phyloP scores from a whole-genome alignment of 2,113 vertebrate species.

The Melanerpes formicivorus region DNA sequence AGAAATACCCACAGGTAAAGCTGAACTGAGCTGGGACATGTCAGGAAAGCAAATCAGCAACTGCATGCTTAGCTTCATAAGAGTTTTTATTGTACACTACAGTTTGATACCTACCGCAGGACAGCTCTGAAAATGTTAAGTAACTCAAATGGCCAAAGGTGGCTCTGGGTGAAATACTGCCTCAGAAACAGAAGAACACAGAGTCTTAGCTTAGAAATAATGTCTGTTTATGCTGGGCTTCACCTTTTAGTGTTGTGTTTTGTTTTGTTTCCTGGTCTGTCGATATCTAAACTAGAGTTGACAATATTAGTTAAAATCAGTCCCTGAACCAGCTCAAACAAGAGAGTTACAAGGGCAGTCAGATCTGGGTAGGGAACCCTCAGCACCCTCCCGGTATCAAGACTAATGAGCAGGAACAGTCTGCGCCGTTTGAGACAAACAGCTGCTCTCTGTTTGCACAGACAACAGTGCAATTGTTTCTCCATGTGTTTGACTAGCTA shows the following conservation, averaged over 20 bases:
- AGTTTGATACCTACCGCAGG: background rate
- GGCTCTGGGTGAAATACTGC: background rate
- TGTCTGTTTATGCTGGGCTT: background rate
- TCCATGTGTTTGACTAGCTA: constrained; percentile 44
- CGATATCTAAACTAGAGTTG: background rate
- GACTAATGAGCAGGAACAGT: background rate
- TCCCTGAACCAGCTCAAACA: background rate
- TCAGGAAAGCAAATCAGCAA: background rate
- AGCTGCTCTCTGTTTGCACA: constrained; percentile 54
- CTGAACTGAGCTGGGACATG: background rate
- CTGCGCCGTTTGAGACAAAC: constrained; percentile 3
- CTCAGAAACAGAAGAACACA: background rate
- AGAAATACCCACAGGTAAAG: constrained; percentile 27
- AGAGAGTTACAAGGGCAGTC: background rate
- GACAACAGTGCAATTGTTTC: constrained; percentile 65
- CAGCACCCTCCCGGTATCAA: background rate
- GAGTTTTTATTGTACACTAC: background rate
- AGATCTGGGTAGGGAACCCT: background rate
- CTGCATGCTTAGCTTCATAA: background rate
- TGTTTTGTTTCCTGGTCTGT: background rate
- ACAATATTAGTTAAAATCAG: background rate
- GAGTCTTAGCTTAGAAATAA: background rate
- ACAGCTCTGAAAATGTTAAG: background rate
- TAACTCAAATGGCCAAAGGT: background rate
- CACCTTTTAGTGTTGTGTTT: background rate